Conservation (phyloP, 2,888 invertebrate species). For the Himalopsyche tibetana region DNA sequence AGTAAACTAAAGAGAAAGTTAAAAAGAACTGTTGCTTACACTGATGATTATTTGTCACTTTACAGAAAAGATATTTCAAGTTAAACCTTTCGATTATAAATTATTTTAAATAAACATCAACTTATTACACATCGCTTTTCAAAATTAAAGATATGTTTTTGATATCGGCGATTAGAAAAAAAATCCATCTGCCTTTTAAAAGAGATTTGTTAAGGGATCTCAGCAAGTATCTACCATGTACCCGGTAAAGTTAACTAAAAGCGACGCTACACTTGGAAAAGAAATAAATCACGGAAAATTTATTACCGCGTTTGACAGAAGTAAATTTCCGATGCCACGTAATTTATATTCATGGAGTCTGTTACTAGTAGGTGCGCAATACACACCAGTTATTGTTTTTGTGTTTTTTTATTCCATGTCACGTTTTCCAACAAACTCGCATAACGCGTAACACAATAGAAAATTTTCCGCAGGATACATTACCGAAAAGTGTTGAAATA, state of each 20-base stretch:
- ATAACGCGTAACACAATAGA: background rate
- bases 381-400: slow-evolving; percentile 41
- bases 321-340: background rate
- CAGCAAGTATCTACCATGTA: background rate
- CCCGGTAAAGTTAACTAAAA: background rate
- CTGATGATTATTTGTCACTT: no score
- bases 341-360: slow-evolving; percentile 49
- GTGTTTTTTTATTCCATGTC: slow-evolving; percentile 1
- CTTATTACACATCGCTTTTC: no score
- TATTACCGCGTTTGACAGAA: slow-evolving; percentile 39
- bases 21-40: no score
- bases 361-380: background rate
- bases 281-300: slow-evolving; percentile 28
- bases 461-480: background rate
- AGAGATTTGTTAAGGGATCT: background rate
- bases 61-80: no score
- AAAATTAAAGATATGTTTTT: background rate
- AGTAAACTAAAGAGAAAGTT: no score
- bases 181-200: background rate
- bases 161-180: background rate
- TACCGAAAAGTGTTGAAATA: background rate
- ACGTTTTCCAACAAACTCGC: slow-evolving; percentile 32
- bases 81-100: no score
- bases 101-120: no score
- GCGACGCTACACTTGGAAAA: background rate